Conservation (phyloP, 2,113 vertebrate genomes). For the Hypocryptadius cinnamomeus region DNA sequence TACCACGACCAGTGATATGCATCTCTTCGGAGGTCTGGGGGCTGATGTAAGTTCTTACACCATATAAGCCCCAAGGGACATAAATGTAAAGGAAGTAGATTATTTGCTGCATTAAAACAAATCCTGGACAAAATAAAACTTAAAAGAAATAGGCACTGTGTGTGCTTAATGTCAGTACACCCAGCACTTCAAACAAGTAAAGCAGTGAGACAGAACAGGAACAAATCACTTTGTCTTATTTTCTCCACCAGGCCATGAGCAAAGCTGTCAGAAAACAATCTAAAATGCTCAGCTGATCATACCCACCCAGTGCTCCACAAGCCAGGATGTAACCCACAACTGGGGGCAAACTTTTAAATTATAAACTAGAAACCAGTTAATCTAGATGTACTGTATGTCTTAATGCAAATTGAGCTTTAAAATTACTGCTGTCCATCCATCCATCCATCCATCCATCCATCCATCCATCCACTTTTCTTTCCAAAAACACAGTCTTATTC, state of each 20-base stretch:
- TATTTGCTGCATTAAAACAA: background rate
- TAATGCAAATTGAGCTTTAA: background rate
- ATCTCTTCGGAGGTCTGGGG: background rate
- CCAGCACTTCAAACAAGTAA: background rate
- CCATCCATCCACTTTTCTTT: background rate
- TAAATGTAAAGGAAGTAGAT: background rate
- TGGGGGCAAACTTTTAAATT: background rate
- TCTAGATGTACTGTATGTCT: background rate
- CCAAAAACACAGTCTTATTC: background rate
- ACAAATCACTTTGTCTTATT: background rate
- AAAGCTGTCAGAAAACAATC: background rate
- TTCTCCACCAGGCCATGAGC: background rate
- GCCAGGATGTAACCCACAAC: background rate
- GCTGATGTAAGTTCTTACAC: background rate
- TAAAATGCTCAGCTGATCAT: background rate
- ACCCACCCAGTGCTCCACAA: background rate
- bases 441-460: background rate
- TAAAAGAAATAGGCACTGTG: background rate
- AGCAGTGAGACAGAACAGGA: background rate
- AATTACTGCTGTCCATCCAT: background rate
- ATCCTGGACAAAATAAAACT: background rate
- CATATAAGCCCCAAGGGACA: background rate
- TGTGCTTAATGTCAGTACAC: background rate
- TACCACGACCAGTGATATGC: fast-evolving
- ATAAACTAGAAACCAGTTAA: background rate